Evolutionary conservation across 2,113 vertebrate genomes (phyloP), one percentile per base, ranked within the genome.

Genomic region (Okapia johnstoni): DNA sequence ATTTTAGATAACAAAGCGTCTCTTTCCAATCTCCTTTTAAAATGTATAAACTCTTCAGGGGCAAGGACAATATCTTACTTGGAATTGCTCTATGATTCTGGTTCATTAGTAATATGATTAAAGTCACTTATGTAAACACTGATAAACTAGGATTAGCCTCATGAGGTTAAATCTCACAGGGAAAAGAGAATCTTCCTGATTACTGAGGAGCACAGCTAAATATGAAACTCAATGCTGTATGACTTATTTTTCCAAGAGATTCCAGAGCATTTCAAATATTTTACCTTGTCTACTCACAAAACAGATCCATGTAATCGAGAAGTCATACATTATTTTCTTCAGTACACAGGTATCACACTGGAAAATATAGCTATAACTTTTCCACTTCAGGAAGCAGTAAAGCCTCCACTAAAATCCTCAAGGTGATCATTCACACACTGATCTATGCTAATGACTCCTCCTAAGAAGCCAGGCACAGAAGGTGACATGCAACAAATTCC

Each of bases 351-450:
- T 80, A 93, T 95, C 88, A 94, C 55, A 57, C 63, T 46, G 95
- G 84, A 90, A 97, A 98, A 97, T 96, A 90, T 7, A 98, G 80
- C 96, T 93, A 79, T 98, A 98, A 95, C 84, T 94, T 98, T 98
- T 96, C 93, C 50, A 97, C 97, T 96, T 93, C 84, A 96, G 85
- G 66, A 97, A 98, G 97, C 88, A 92, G 52, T 93, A 98, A 97
- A 96, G 60, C 33, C 81, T 96, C 92, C 60, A 88, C 73, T 90
- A 90, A 98, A 96, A 88, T 95, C 84, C 96, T 97, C 73, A n/a
- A 96, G 87, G 94, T 86, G 93, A 97, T 96, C 97, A 89, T 88
- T 96, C 93, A 94, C 85, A 97, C 36, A 46, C 55, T 96, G 97
- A 98, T 97, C 15, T 96, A 98, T 97, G 97, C 90, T 95, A 96